A percentile compares a stretch with the other conserved stretches of the same genome.
These are phyloP conservation scores for Sinotaia quadrata DNA, from an alignment of 2,888 invertebrate genomes.

Conservation along the genomic window DNA sequence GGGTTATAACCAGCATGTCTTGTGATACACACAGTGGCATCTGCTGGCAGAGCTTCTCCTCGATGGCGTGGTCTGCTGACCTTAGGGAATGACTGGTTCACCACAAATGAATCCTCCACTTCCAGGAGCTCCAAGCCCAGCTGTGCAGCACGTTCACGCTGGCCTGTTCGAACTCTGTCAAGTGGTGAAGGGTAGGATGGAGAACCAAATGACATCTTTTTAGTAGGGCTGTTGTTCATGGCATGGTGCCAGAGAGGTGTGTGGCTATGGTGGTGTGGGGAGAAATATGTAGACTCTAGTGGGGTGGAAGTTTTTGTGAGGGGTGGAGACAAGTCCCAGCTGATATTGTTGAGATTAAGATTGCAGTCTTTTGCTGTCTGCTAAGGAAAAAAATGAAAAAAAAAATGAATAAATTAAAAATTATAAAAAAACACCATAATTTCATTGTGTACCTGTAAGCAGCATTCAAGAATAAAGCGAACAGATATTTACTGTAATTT, in stretches of 20 bases:
- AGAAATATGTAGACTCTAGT: background rate
- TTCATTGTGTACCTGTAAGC: too few species aligned
- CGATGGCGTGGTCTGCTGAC: background rate
- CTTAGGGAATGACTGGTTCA: constrained; percentile 79
- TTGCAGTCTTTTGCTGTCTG: too few species aligned
- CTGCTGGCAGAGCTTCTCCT: constrained; percentile 28
- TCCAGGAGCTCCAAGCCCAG: constrained; percentile 49
- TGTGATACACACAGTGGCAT: constrained; percentile 33
- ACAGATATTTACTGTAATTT: too few species aligned
- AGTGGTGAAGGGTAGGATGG: constrained; percentile 69
- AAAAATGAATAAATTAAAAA: too few species aligned
- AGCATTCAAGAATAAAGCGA: too few species aligned
- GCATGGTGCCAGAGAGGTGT: background rate
- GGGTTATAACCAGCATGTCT: background rate
- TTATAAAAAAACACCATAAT: too few species aligned
- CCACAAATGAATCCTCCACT: constrained; percentile 74
- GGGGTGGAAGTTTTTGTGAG: background rate
- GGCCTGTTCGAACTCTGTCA: constrained; percentile 63
- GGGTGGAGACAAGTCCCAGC: background rate
- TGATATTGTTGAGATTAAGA: background rate
- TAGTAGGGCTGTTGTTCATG: background rate
- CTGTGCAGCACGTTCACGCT: constrained; percentile 59
- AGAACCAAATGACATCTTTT: constrained; percentile 49
- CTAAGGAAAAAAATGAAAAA: too few species aligned
- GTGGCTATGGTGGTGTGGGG: too few species aligned